Conservation (phyloP, 2,888 invertebrate genomes). For the Limnephilus lunatus region DNA sequence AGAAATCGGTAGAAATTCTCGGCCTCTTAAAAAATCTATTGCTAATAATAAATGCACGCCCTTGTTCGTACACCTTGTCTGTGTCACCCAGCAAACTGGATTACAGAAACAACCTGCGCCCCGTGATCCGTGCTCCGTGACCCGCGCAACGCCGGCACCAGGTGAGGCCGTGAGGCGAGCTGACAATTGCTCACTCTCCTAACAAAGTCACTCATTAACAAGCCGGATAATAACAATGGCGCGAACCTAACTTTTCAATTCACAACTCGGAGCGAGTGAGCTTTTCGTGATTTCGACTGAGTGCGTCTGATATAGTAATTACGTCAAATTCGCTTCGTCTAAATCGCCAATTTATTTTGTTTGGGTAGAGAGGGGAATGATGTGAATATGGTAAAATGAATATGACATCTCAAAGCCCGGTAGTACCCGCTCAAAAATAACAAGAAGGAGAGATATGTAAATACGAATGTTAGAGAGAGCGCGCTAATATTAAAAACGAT, state of each 20-base stretch:
- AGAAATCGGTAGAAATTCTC: too few species aligned
- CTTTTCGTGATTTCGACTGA: background rate
- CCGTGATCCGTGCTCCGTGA: background rate
- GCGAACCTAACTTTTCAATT: constrained; percentile 21
- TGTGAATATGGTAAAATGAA: background rate
- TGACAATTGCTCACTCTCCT: background rate
- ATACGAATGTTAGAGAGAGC: too few species aligned
- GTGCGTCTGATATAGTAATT: background rate
- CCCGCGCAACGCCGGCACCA: background rate
- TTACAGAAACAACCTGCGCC: background rate
- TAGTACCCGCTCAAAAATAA: too few species aligned
- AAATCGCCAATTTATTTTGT: background rate
- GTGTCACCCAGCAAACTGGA: background rate
- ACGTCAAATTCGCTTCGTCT: background rate
- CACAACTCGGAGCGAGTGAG: background rate
- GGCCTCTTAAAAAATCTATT: too few species aligned
- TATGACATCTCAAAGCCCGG: background rate
- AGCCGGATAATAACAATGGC: background rate
- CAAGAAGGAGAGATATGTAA: too few species aligned
- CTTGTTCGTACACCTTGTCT: background rate
- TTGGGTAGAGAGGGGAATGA: too few species aligned
- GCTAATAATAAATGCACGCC: background rate
- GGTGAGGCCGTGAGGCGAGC: background rate
- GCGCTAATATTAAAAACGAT: too few species aligned
- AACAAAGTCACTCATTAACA: constrained; percentile 35